These are phyloP conservation scores for Cichlasoma orientale DNA, from an alignment of 2,797 vertebrate genomes.

Conservation along the genomic window DNA sequence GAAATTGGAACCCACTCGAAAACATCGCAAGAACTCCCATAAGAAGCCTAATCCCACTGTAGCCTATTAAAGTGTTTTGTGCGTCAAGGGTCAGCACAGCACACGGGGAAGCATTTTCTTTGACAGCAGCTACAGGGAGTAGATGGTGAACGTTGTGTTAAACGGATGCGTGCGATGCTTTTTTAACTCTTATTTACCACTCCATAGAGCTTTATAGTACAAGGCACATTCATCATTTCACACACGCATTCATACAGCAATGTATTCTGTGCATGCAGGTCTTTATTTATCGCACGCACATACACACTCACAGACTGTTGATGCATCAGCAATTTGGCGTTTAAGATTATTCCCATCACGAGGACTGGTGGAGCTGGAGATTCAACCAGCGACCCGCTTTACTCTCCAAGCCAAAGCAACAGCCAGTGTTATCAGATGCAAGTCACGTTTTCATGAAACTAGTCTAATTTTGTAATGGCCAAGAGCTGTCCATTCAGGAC, in stretches of 20 bases:
- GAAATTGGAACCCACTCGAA: not conserved
- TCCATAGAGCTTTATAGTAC: not conserved
- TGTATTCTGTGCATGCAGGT: not conserved
- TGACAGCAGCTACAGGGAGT: not conserved
- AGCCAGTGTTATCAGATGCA: not conserved
- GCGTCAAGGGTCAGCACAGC: not conserved
- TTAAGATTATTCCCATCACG: not conserved
- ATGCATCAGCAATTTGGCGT: not conserved
- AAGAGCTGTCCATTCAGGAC: not conserved
- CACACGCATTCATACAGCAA: not conserved
- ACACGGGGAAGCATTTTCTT: not conserved
- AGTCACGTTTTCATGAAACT: not conserved
- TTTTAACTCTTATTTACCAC: too few relatives aligned
- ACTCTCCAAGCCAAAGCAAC: not conserved
- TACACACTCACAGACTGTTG: not conserved
- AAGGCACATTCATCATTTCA: fast-evolving
- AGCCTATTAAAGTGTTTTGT: not conserved
- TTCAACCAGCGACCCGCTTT: not conserved
- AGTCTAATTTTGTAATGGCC: not conserved
- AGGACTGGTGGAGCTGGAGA: not conserved
- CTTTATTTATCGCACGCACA: not conserved
- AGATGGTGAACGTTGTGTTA: not conserved
- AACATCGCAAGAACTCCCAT: not conserved
- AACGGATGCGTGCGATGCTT: not conserved
- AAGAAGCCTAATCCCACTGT: not conserved